phyloP scores from a whole-genome alignment of 2,888 invertebrate species.

The Andrena minutula region DNA sequence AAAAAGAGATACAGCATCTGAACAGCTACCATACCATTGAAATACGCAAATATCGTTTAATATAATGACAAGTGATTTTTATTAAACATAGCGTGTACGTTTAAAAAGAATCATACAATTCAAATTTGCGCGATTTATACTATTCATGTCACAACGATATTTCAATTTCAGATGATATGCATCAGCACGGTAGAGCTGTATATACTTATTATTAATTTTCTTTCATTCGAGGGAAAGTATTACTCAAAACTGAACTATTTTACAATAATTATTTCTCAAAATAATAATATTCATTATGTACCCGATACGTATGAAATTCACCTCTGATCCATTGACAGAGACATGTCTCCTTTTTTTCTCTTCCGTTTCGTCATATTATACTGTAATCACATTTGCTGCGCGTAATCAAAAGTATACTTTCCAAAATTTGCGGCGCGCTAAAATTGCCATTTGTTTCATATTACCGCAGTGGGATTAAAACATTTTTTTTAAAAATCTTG shows the following conservation, averaged over 20 bases:
- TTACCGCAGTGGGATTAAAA: not conserved
- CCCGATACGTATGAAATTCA: not conserved
- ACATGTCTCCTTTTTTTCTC: not conserved
- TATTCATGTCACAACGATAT: constrained; percentile 29
- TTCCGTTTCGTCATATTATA: not conserved
- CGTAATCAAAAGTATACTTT: not conserved
- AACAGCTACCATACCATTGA: not conserved
- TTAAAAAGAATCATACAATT: constrained; percentile 7
- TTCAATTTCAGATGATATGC: constrained; percentile 31
- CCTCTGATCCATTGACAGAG: not conserved
- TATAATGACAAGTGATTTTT: not conserved
- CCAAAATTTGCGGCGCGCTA: not conserved
- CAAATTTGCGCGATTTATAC: constrained; percentile 7
- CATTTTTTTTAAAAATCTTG: not conserved
- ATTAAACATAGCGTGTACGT: not conserved
- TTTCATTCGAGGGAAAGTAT: constrained; percentile 15
- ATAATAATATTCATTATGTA: not conserved
- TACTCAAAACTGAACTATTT: not conserved
- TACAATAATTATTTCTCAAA: constrained; percentile 18
- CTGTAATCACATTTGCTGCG: not conserved
- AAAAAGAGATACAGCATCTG: constrained; percentile 2
- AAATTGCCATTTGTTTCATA: not conserved
- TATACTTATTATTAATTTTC: not conserved
- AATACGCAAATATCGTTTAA: constrained; percentile 33
- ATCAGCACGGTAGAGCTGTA: not conserved